Percentiles rank a stretch among this genome's conserved stretches.
phyloP scores from a whole-genome alignment of 2,113 vertebrate genomes.

The Alouatta palliata region DNA sequence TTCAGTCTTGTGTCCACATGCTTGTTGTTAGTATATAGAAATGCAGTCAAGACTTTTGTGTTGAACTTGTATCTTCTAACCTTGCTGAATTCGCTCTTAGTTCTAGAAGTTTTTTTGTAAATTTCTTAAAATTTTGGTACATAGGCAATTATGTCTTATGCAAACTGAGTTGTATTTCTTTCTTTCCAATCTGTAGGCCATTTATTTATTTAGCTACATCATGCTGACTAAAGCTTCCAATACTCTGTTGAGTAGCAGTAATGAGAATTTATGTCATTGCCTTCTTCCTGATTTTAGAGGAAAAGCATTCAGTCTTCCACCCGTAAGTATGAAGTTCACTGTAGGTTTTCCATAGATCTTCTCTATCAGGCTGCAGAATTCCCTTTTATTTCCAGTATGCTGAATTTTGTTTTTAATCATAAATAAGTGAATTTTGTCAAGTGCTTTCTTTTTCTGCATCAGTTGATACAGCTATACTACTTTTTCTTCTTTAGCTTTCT shows the following conservation, averaged over 20 bases:
- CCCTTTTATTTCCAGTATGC: not conserved
- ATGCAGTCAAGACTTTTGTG: not conserved
- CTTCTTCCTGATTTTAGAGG: not conserved
- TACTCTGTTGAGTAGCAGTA: rapidly evolving
- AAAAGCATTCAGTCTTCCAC: not conserved
- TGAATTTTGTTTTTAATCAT: not conserved
- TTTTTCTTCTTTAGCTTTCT: not conserved
- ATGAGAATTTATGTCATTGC: rapidly evolving
- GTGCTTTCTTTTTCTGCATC: not conserved
- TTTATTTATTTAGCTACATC: not conserved
- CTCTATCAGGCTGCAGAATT: not conserved
- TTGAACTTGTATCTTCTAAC: not conserved
- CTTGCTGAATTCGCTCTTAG: not conserved
- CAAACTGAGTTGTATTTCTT: not conserved
- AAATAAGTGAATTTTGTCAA: not conserved
- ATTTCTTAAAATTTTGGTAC: not conserved
- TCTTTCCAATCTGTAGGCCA: not conserved
- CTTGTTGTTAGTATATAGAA: not conserved
- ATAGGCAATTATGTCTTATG: not conserved
- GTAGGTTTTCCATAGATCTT: not conserved
- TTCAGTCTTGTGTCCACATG: not conserved
- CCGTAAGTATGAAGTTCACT: rapidly evolving
- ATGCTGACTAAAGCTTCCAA: not conserved
- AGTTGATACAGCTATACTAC: not conserved
- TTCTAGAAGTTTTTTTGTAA: not conserved